Conservation (phyloP, 2,797 vertebrate species). For the Scomberomorus guttatus region DNA sequence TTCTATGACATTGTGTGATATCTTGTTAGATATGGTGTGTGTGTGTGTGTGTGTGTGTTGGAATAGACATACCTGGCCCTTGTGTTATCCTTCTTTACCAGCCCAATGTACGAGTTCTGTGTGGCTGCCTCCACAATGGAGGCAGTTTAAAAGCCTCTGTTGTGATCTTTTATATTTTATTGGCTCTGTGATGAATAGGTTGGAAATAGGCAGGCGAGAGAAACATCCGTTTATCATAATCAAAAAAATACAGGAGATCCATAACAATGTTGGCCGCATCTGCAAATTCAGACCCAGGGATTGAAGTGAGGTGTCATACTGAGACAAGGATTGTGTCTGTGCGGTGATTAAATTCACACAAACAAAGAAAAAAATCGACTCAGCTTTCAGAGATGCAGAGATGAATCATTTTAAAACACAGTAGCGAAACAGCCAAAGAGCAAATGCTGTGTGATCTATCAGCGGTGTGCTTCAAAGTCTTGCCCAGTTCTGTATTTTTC, state of each 20-base stretch:
- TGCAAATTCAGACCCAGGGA: slow-evolving; percentile 59
- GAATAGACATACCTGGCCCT: slow-evolving; percentile 35
- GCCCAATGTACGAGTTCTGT: slow-evolving; percentile 21
- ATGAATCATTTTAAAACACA: slow-evolving; percentile 58
- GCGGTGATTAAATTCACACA: slow-evolving; percentile 54
- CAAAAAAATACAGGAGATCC: slow-evolving; percentile 46
- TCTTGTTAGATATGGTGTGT: slow-evolving; percentile 23
- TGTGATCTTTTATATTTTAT: slow-evolving; percentile 46
- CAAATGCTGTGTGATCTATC: slow-evolving; percentile 43
- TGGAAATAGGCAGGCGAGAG: slow-evolving; percentile 30
- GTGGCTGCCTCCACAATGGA: slow-evolving; percentile 14
- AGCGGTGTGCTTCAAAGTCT: slow-evolving; percentile 14
- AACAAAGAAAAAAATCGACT: slow-evolving; percentile 40
- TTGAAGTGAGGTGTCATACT: slow-evolving; percentile 54
- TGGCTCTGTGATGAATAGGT: slow-evolving; percentile 51
- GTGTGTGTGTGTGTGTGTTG: slow-evolving; percentile 25
- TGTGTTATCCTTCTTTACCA: slow-evolving; percentile 45
- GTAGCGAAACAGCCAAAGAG: slow-evolving; percentile 38
- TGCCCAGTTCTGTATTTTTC: neutral
- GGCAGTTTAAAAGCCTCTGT: slow-evolving; percentile 37
- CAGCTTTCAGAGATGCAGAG: slow-evolving; percentile 31
- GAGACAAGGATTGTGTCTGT: slow-evolving; percentile 36
- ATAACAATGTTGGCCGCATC: slow-evolving; percentile 56
- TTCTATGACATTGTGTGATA: slow-evolving; percentile 35
- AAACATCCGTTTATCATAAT: slow-evolving; percentile 71